phyloP scores from a whole-genome alignment of 1,140 invertebrate genomes.

The Oppia nitens region DNA sequence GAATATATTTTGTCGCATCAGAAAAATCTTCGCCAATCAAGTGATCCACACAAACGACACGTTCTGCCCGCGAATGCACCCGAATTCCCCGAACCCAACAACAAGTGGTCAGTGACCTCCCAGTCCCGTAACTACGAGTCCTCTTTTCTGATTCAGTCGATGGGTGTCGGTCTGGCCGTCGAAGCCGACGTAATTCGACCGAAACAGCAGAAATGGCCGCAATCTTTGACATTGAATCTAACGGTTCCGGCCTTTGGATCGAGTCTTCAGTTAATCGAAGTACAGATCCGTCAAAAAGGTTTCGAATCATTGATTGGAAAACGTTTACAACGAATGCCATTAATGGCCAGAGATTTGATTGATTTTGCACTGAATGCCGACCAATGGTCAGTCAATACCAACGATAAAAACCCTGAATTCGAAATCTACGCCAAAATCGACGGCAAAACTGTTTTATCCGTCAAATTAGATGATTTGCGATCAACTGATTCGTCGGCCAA shows the following conservation, averaged over 20 bases:
- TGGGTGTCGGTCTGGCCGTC: neutral
- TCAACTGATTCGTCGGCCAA: neutral
- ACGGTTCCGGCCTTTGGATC: conserved; percentile 1
- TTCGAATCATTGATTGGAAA: neutral
- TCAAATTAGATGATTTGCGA: neutral
- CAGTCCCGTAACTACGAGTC: conserved; percentile 2
- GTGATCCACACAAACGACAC: conserved; percentile 6
- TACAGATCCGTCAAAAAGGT: neutral
- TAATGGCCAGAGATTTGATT: neutral
- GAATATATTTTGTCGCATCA: conserved; percentile 14
- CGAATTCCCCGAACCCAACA: conserved; percentile 12
- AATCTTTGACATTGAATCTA: conserved; percentile 11
- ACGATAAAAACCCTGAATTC: neutral
- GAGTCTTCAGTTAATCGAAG: neutral
- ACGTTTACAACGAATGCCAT: neutral
- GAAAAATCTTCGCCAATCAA: conserved; percentile 5
- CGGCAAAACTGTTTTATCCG: conserved; percentile 12
- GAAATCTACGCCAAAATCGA: conserved; percentile 8
- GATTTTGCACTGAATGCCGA: neutral
- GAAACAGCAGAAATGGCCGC: neutral
- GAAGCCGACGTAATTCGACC: conserved; percentile 9
- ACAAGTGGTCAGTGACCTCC: neutral
- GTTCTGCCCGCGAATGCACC: conserved; percentile 12
- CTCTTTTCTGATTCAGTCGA: conserved; percentile 1
- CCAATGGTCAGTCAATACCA: neutral